These are phyloP conservation scores for Drosophila watanabei DNA, from an alignment of 1,140 invertebrate species.

Conservation along the genomic window DNA sequence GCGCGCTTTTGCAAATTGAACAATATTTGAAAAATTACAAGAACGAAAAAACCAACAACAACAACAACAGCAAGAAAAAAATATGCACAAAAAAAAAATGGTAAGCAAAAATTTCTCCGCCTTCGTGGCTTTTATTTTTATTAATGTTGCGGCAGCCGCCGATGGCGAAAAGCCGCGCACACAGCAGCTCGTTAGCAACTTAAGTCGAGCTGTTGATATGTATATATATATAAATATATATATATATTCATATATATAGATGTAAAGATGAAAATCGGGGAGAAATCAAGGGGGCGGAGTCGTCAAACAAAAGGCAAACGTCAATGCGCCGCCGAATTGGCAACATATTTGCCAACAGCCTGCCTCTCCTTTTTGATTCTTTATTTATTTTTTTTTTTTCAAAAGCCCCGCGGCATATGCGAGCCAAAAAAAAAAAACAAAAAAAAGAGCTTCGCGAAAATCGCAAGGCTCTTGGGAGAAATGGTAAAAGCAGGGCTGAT, in stretches of 20 bases:
- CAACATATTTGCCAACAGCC: conserved; percentile 83
- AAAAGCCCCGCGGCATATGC: conserved; percentile 36
- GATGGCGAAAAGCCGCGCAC: conserved; percentile 51
- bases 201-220: conserved; percentile 79
- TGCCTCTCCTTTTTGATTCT: background rate
- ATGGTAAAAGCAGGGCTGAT: background rate
- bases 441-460: background rate
- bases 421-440: conserved; percentile 16
- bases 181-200: conserved; percentile 81
- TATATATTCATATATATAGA: background rate
- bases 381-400: background rate
- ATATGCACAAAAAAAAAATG: conserved; percentile 18
- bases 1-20: conserved; percentile 83
- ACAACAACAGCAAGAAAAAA: conserved; percentile 16
- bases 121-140: conserved; percentile 56
- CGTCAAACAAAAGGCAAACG: conserved; percentile 79
- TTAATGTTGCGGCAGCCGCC: conserved; percentile 78
- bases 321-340: conserved; percentile 80
- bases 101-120: conserved; percentile 44
- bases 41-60: conserved; percentile 36
- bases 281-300: conserved; percentile 13
- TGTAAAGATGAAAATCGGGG: background rate
- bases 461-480: background rate
- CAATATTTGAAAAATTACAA: conserved; percentile 85
- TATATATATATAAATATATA: background rate